Evolutionary conservation across 2,113 vertebrate species (phyloP).

Genomic region (Alectura lathami): DNA sequence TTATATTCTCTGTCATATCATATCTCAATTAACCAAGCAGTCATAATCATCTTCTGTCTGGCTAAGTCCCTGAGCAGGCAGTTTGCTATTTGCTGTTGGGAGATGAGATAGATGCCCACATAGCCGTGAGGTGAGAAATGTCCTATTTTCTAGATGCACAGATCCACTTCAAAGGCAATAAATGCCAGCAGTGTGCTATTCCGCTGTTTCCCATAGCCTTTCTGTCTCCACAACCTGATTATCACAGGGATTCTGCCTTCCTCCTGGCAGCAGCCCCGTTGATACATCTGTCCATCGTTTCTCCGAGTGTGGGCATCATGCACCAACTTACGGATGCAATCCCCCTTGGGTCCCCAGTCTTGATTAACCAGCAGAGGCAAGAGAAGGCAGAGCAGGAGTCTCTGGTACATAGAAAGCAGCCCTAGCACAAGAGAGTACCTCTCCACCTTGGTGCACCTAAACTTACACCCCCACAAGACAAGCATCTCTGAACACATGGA

Average conservation of each 20-base stretch:
- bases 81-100: neutral
- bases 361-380: neutral
- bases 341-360: accelerated
- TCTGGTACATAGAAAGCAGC: neutral
- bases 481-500: neutral
- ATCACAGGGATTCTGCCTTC: neutral
- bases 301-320: neutral
- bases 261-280: accelerated
- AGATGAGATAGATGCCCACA: neutral
- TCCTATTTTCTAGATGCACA: neutral
- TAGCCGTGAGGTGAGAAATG: neutral
- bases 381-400: neutral
- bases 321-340: neutral
- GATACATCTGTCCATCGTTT: neutral
- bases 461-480: accelerated
- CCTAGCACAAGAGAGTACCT: neutral
- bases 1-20: slow-evolving; percentile 40
- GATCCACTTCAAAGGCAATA: neutral
- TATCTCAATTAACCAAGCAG: slow-evolving; percentile 52
- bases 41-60: slow-evolving; percentile 12
- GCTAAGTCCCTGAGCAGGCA: neutral
- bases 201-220: neutral
- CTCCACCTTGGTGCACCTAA: neutral
- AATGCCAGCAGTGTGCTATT: neutral
- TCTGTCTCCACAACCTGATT: neutral